Base-by-base conservation (phyloP, 2,888 invertebrate species). In the Drymonia ruficornis region DNA sequence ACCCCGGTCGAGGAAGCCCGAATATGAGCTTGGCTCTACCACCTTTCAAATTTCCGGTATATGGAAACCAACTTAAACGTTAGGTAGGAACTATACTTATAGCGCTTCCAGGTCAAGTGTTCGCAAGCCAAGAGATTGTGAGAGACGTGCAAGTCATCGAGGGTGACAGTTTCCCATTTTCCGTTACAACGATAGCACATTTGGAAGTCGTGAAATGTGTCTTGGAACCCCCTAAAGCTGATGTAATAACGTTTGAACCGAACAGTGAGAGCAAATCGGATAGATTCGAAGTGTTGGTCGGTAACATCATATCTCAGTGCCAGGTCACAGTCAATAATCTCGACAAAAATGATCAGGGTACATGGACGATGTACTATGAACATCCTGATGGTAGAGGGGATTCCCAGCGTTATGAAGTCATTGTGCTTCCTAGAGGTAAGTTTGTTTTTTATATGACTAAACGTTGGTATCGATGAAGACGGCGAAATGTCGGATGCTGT, bases 271-370 rank as follows among this genome's bases (percentile, higher is more conserved):
- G 3, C 3, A 0, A 13, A 2, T 13, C 49, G 8, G 42, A 50
- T 0, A 65, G 61, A 54, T 65, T 52, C 50, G 1, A 9, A 12
- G 19, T 64, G 43, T 1, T 15, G 2, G 12, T 7, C 5, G n/a
- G 9, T 34, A 11, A 19, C 5, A 0, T 0, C 7, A 0, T 0
- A 0, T 0, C 43, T 12, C 47, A 8, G 7, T 65, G 65, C 40
- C 15, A 19, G 7, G 38, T 65, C 5, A 28, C 7, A 2, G 43
- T 65, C 8, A 19, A 0, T 7, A 23, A 59, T 15, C 0, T 59
- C 16, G 56, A 56, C 23, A 11, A 28, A 40, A 38, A 50, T 1
- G 66, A 65, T 51, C 55, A 49, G 29, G 65, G 65, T 43, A 1
- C 28, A 1, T 65, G 65, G 65, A 12, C 11, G 7, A 15, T 65